Evolutionary conservation across 2,888 invertebrate genomes (phyloP), one percentile per base, ranked within the genome.

Genomic region (Acleris literana): DNA sequence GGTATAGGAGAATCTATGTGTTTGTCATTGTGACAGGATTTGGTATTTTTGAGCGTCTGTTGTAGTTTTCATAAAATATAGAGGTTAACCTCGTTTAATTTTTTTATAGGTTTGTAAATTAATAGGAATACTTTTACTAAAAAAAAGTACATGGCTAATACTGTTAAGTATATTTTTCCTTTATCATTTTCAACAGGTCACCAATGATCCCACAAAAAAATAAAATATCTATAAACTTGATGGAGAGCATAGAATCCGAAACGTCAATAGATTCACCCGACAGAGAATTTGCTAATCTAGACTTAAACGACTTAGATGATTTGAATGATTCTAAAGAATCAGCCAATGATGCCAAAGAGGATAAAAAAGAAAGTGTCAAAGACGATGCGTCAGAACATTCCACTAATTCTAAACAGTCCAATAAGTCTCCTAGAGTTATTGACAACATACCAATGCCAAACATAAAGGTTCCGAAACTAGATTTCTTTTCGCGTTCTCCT

Each of bases 221-320:
- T 71, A 93, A 93, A 84, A 90, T 93, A 70, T 93, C 93, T 11
- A 93, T 93, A 43, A 93, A 93, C 62, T 79, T 93, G 11, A 93
- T 93, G 93, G 93, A 93, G 69, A 93, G 92, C 64, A 92, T 93
- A 55, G 93, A 93, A 79, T 93, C 93, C 0, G 93, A 93, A 79
- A 90, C 93, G 0, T 93, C 93, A 0, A 88, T 92, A 57, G 93
- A 92, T 72, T 93, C 93, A 0, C 92, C 92, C 0, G 93, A 92
- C 46, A 83, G 84, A 71, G 93, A 92, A 72, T 91, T 90, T 48
- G 91, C 89, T 0, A 88, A 90, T 70, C 70, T 92, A 65, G 92
- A 92, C 70, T 77, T 93, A 0, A 91, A 92, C 68, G 91, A 91
- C 55, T 75, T 92, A 0, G 90, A 90, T 66, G 87, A 88, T 53